phyloP scores from a whole-genome alignment of 2,888 invertebrate genomes.

The Palloptera scutellata region DNA sequence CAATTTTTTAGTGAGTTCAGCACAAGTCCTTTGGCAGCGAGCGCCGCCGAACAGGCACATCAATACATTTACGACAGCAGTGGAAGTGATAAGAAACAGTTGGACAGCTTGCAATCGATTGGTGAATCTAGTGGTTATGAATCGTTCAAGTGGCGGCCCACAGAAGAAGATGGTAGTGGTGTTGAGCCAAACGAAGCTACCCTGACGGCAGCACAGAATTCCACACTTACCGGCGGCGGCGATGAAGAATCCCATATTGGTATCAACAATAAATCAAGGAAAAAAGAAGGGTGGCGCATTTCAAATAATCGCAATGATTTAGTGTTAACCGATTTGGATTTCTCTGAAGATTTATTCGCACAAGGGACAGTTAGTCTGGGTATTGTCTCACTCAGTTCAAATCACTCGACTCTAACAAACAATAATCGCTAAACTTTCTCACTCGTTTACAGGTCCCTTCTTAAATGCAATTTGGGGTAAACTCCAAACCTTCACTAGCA shows the following conservation, averaged over 20 bases:
- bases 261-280: slow-evolving; percentile 38
- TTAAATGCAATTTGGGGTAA: slow-evolving; percentile 82
- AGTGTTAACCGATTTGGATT: slow-evolving; percentile 61
- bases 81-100: slow-evolving; percentile 53
- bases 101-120: slow-evolving; percentile 74
- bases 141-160: slow-evolving; percentile 71
- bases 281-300: slow-evolving; percentile 56
- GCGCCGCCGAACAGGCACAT: not conserved
- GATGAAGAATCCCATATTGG: slow-evolving; percentile 58
- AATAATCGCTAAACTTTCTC: not conserved
- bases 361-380: slow-evolving; percentile 65
- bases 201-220: slow-evolving; percentile 12
- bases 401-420: not conserved
- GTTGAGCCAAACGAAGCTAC: slow-evolving; percentile 40
- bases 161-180: slow-evolving; percentile 65
- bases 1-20: slow-evolving; percentile 61
- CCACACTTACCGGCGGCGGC: slow-evolving; percentile 27
- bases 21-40: slow-evolving; percentile 32
- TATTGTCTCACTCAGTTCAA: slow-evolving; percentile 34
- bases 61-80: slow-evolving; percentile 12
- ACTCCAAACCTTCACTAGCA: slow-evolving; percentile 82
- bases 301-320: slow-evolving; percentile 57
- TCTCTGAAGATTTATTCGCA: slow-evolving; percentile 64
- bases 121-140: slow-evolving; percentile 81
- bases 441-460: slow-evolving; percentile 73